Percentiles rank a stretch among this genome's conserved stretches.
phyloP scores from a whole-genome alignment of 2,888 invertebrate species.

The Adelognathus sp. region DNA sequence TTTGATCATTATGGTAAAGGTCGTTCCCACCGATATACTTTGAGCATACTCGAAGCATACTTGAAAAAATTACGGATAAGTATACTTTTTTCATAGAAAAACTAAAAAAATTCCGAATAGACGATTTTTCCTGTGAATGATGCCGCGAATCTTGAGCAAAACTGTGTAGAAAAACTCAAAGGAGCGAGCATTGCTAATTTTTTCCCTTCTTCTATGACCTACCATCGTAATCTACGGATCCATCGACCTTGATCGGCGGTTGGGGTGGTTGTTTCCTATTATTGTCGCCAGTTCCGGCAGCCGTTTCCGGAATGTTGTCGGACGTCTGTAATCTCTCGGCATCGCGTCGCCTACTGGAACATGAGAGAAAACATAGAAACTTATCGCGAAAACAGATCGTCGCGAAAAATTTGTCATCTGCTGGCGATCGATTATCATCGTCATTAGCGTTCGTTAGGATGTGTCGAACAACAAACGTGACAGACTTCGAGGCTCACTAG shows the following conservation, averaged over 20 bases:
- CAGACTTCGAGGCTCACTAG: neutral
- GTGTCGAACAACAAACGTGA: neutral
- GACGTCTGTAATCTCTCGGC: slow-evolving; percentile 67
- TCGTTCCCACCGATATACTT: too few relatives aligned
- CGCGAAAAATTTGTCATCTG: neutral
- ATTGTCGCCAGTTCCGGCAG: slow-evolving; percentile 64
- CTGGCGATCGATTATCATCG: neutral
- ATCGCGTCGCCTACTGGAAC: slow-evolving; percentile 73
- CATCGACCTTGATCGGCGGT: slow-evolving; percentile 85
- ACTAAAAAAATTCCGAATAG: too few relatives aligned
- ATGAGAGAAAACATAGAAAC: slow-evolving; percentile 36
- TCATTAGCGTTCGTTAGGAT: slow-evolving; percentile 31
- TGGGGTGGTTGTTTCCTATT: slow-evolving; percentile 78
- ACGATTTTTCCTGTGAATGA: too few relatives aligned
- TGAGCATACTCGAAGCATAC: too few relatives aligned
- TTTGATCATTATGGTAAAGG: too few relatives aligned
- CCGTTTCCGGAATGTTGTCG: slow-evolving; percentile 57
- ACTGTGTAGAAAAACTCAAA: neutral
- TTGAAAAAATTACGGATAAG: too few relatives aligned
- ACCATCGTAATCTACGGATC: slow-evolving; percentile 92
- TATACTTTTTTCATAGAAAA: too few relatives aligned
- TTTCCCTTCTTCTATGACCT: slow-evolving; percentile 67
- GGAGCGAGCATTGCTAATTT: neutral
- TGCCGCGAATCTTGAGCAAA: slow-evolving; percentile 9
- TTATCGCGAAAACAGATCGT: neutral